Evolutionary conservation across 23 tunicate genomes (phyloP).

Genomic region (Ciona savignyi): DNA sequence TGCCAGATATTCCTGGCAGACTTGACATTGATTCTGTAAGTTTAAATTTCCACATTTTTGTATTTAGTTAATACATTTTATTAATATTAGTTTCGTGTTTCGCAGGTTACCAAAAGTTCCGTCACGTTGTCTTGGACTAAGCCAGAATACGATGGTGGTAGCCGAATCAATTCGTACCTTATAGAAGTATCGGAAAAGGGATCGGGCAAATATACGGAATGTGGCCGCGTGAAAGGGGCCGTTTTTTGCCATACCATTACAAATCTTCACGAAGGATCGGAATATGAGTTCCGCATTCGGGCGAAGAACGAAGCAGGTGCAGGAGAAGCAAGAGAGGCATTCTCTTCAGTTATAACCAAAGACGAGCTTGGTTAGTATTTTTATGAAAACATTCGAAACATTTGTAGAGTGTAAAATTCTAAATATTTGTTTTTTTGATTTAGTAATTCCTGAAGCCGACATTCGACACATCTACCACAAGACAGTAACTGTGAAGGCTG

Average conservation of each 20-base stretch:
- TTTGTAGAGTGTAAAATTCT: background rate
- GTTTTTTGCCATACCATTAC: slow-evolving; percentile 7
- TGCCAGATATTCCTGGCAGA: slow-evolving; percentile 36
- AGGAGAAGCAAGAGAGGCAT: slow-evolving; percentile 34
- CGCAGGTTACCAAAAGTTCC: slow-evolving; percentile 18
- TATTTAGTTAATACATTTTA: too few species aligned
- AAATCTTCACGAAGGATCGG: slow-evolving; percentile 26
- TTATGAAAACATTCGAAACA: background rate
- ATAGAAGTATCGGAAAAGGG: slow-evolving; percentile 20
- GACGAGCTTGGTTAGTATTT: slow-evolving; percentile 8
- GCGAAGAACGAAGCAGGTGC: slow-evolving; percentile 51
- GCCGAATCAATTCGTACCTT: slow-evolving; percentile 24
- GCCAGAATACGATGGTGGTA: slow-evolving; percentile 56
- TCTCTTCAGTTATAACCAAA: slow-evolving; percentile 42
- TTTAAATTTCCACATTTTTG: too few species aligned
- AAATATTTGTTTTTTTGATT: too few species aligned
- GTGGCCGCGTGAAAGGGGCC: slow-evolving; percentile 21
- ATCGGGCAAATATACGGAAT: slow-evolving; percentile 36
- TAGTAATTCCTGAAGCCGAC: slow-evolving; percentile 21
- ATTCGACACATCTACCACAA: slow-evolving; percentile 14
- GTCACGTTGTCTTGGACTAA: slow-evolving; percentile 44
- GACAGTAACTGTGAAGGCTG: slow-evolving; percentile 25
- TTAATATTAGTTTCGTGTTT: too few species aligned
- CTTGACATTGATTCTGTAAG: slow-evolving; percentile 20
- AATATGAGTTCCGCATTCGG: slow-evolving; percentile 38